Evolutionary conservation across 1,140 invertebrate species (phyloP).

Genomic region (Heliconius congener): DNA sequence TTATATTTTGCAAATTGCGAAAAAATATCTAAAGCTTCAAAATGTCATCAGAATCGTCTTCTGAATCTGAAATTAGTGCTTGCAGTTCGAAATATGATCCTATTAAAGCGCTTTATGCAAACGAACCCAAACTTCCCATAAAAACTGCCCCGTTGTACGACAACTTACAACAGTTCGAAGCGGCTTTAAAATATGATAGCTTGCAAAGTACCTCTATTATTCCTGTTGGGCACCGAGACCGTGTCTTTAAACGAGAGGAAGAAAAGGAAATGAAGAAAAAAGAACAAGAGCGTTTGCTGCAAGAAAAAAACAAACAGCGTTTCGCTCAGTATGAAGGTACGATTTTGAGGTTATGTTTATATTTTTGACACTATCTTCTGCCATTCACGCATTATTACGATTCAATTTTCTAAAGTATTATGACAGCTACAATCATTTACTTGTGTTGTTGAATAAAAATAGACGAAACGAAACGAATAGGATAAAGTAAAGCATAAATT

Average conservation of each 20-base stretch:
- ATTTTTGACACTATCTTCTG: slow-evolving; percentile 5
- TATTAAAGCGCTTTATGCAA: slow-evolving; percentile 84
- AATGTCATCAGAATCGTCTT: slow-evolving; percentile 64
- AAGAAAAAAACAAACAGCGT: slow-evolving; percentile 66
- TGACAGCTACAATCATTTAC: neutral
- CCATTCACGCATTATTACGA: neutral
- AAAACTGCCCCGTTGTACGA: slow-evolving; percentile 83
- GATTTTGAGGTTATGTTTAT: slow-evolving; percentile 66
- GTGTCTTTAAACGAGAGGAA: slow-evolving; percentile 58
- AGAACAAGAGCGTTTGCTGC: slow-evolving; percentile 50
- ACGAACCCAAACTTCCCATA: slow-evolving; percentile 80
- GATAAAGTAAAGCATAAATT: no score
- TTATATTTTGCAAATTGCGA: slow-evolving; percentile 34
- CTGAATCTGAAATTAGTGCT: slow-evolving; percentile 84
- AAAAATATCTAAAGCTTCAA: slow-evolving; percentile 28
- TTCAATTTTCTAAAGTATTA: neutral
- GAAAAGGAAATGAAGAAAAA: slow-evolving; percentile 55
- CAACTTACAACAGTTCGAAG: slow-evolving; percentile 84
- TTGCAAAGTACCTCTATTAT: slow-evolving; percentile 41
- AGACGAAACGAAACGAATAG: no score
- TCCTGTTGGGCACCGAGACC: slow-evolving; percentile 51
- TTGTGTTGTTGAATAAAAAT: no score
- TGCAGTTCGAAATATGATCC: slow-evolving; percentile 86
- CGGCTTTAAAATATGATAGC: slow-evolving; percentile 50
- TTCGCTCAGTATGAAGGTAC: slow-evolving; percentile 68